Conservation (phyloP, 1,140 invertebrate genomes). For the Drosophila miranda region DNA sequence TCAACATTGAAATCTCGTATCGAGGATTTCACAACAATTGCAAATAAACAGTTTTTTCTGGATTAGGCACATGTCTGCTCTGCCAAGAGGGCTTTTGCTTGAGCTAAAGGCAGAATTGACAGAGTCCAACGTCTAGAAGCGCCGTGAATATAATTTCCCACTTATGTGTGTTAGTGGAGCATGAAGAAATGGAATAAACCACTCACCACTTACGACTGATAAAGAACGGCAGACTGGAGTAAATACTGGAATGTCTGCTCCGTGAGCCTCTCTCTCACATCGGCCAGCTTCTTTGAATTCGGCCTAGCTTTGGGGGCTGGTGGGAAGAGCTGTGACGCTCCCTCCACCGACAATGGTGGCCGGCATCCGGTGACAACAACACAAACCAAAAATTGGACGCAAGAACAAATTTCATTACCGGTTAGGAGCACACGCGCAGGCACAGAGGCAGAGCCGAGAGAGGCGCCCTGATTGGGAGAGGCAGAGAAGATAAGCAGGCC, state of each 20-base stretch:
- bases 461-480: conserved; percentile 20
- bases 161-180: too few relatives aligned
- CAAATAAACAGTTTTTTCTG: too few relatives aligned
- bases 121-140: too few relatives aligned
- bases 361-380: conserved; percentile 25
- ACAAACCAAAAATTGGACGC: conserved; percentile 30
- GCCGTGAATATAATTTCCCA: too few relatives aligned
- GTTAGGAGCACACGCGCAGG: conserved; percentile 46
- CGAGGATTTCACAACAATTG: too few relatives aligned
- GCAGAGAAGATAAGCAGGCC: conserved; percentile 21
- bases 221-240: background rate
- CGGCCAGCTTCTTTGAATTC: background rate
- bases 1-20: too few relatives aligned
- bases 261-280: background rate
- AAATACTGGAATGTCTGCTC: background rate
- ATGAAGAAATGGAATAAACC: too few relatives aligned
- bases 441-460: background rate
- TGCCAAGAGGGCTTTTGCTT: too few relatives aligned
- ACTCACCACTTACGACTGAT: background rate
- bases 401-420: conserved; percentile 34
- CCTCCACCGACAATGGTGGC: conserved; percentile 20
- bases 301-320: conserved; percentile 22
- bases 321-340: conserved; percentile 54
- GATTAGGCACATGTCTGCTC: too few relatives aligned
- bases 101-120: too few relatives aligned